Conservation (phyloP, 1,140 invertebrate genomes). For the Lutraria rhynchaena region DNA sequence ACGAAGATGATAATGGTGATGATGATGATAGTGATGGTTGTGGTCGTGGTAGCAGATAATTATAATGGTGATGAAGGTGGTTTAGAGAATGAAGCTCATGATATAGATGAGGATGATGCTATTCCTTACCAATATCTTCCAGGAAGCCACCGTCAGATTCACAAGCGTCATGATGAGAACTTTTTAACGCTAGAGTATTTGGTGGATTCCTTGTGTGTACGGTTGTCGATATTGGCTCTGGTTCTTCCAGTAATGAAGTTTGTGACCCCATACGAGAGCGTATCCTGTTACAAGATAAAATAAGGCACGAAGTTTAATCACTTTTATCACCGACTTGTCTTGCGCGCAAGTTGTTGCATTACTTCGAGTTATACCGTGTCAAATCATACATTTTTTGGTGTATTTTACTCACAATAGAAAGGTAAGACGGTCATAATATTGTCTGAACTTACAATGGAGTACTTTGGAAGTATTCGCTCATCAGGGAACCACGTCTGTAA, state of each 20-base stretch:
- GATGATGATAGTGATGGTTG: no score
- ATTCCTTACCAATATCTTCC: constrained; percentile 80
- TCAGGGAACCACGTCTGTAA: constrained; percentile 66
- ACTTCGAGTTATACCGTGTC: no score
- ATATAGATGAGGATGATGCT: background rate
- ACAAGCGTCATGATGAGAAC: constrained; percentile 68
- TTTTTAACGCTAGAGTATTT: constrained; percentile 48
- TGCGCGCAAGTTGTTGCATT: no score
- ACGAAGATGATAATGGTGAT: no score
- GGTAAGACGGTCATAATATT: background rate
- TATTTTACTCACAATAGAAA: background rate
- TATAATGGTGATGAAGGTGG: no score
- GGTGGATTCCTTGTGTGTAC: constrained; percentile 7
- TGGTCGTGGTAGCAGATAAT: no score
- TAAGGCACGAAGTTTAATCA: no score
- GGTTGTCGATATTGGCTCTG: background rate
- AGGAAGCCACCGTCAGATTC: constrained; percentile 75
- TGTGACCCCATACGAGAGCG: constrained; percentile 45
- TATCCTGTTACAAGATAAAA: no score
- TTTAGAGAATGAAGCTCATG: background rate
- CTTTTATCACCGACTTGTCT: no score
- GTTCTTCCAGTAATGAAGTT: constrained; percentile 67
- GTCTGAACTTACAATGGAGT: constrained; percentile 54
- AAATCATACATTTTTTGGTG: no score
- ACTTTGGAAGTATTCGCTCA: constrained; percentile 71